Percentiles rank a stretch among this genome's conserved stretches.
These are phyloP conservation scores for Polylopha cassiicola DNA, from an alignment of 2,888 invertebrate genomes.

Conservation along the genomic window DNA sequence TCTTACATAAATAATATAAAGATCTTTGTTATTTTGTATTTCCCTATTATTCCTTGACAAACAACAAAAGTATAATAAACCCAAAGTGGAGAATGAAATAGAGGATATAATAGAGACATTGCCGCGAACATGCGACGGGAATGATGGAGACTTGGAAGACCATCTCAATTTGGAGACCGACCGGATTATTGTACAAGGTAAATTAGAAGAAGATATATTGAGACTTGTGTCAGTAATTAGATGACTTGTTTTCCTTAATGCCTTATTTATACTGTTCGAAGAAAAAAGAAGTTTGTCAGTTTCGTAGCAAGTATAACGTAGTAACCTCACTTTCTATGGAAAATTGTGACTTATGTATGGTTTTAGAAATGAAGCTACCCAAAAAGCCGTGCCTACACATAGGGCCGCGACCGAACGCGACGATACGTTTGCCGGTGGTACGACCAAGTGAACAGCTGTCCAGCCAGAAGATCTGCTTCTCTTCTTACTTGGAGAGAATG, in stretches of 20 bases:
- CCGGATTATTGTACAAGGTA: constrained; percentile 50
- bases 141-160: constrained; percentile 39
- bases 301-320: too few species aligned
- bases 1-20: too few species aligned
- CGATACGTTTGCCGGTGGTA: constrained; percentile 83
- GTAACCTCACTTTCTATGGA: too few species aligned
- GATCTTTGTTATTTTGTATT: too few species aligned
- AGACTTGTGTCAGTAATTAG: neutral
- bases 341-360: neutral
- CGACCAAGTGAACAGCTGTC: constrained; percentile 87
- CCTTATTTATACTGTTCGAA: too few species aligned
- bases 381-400: constrained; percentile 66
- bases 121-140: constrained; percentile 26
- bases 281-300: too few species aligned
- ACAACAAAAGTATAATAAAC: too few species aligned
- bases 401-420: constrained; percentile 71
- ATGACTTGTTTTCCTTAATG: neutral
- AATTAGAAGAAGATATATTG: neutral
- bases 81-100: constrained; percentile 32
- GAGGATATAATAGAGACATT: constrained; percentile 27
- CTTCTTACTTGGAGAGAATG: constrained; percentile 85
- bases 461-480: constrained; percentile 86
- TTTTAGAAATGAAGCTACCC: constrained; percentile 40
- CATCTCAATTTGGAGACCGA: constrained; percentile 55
- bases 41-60: too few species aligned